These are phyloP conservation scores for Argentina silus DNA, from an alignment of 2,797 vertebrate species.

Conservation along the genomic window DNA sequence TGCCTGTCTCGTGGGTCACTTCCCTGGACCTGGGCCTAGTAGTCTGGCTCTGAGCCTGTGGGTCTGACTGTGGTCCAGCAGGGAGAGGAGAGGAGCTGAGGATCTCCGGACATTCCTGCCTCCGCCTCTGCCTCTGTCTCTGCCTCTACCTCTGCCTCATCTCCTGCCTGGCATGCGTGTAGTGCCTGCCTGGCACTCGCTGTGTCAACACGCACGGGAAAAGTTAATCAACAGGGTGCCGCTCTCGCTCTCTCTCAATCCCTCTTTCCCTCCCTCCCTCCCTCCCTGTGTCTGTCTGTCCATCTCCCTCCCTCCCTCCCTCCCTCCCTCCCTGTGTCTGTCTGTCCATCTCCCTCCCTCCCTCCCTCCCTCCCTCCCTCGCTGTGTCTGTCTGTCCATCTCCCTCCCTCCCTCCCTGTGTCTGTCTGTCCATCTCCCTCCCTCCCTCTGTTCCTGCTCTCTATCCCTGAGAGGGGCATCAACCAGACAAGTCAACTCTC, in stretches of 20 bases:
- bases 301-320: neutral
- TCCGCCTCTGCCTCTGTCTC: neutral
- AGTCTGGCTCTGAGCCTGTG: too few species aligned
- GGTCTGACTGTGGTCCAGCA: too few species aligned
- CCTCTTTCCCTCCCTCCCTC: neutral
- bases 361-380: too few species aligned
- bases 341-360: neutral
- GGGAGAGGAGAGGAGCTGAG: too few species aligned
- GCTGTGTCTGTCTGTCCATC: neutral
- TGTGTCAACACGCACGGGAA: neutral
- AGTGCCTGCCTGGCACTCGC: neutral
- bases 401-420: too few species aligned
- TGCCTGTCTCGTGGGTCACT: too few species aligned
- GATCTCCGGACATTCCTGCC: neutral
- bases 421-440: too few species aligned
- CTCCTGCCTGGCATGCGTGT: neutral
- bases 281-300: neutral
- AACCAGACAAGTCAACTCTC: neutral
- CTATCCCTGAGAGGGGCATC: neutral
- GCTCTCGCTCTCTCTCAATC: neutral
- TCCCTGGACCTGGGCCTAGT: too few species aligned
- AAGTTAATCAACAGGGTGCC: neutral
- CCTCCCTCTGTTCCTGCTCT: neutral
- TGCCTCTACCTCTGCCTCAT: neutral
- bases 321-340: neutral